phyloP scores from a whole-genome alignment of 2,888 invertebrate genomes.

The Lomographa bimaculata region DNA sequence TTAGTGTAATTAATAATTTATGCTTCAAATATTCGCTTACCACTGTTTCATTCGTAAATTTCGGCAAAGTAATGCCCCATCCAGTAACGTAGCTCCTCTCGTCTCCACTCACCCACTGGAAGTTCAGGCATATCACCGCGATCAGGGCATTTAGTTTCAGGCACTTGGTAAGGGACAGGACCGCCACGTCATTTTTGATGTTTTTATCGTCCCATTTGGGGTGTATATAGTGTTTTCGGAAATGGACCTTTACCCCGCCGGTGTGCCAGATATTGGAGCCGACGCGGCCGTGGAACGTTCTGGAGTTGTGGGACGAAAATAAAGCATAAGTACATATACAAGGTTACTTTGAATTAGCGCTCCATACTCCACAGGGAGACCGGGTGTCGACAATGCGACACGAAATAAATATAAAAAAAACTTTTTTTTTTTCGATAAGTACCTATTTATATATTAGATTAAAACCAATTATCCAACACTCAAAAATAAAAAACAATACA shows the following conservation, averaged over 20 bases:
- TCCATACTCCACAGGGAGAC: no score
- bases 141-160: constrained; percentile 22
- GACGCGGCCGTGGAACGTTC: constrained; percentile 28
- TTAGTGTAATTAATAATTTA: no score
- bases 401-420: no score
- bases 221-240: constrained; percentile 27
- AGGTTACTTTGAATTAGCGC: no score
- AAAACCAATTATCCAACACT: no score
- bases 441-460: no score
- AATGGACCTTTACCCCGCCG: constrained; percentile 23
- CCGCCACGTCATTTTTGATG: constrained; percentile 33
- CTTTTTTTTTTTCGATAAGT: no score
- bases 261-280: constrained; percentile 41
- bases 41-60: constrained; percentile 21
- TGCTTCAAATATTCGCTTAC: no score
- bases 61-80: constrained; percentile 40
- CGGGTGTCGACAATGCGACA: no score
- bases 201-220: constrained; percentile 30
- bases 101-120: constrained; percentile 22
- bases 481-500: no score
- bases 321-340: no score
- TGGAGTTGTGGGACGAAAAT: no score
- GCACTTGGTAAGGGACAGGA: constrained; percentile 11
- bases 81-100: constrained; percentile 33
- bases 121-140: constrained; percentile 17